phyloP scores from a whole-genome alignment of 2,113 vertebrate species.

The Neopipo cinnamomea region DNA sequence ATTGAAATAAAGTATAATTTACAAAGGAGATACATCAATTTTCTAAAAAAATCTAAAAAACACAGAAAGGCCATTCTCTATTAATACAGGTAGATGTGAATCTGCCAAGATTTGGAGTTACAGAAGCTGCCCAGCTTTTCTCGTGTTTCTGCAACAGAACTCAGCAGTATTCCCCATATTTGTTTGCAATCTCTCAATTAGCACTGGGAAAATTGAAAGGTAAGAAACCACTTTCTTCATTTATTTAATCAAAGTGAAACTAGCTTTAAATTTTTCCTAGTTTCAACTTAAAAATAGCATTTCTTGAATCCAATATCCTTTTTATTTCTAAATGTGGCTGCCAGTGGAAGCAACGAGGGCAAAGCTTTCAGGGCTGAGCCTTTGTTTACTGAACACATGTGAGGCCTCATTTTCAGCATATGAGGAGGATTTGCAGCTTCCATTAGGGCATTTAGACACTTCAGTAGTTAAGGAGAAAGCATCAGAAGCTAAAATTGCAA shows the following conservation, averaged over 20 bases:
- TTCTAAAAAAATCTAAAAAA: neutral
- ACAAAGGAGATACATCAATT: neutral
- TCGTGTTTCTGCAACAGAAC: neutral
- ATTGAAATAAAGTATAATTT: neutral
- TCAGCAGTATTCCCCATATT: neutral
- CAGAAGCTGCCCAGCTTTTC: neutral
- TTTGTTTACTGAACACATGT: neutral
- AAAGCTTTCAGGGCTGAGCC: neutral
- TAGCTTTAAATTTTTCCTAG: neutral
- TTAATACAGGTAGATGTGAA: neutral
- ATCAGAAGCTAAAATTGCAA: neutral
- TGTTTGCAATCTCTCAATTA: neutral
- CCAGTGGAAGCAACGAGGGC: neutral
- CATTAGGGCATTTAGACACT: neutral
- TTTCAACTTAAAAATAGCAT: neutral
- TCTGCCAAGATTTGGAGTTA: neutral
- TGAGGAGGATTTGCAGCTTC: neutral
- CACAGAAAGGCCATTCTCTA: neutral
- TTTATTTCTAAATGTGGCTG: neutral
- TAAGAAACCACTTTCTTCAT: neutral
- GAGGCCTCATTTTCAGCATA: neutral
- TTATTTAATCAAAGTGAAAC: neutral
- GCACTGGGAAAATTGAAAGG: neutral
- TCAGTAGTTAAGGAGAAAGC: neutral
- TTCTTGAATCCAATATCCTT: neutral